A percentile compares a stretch with the other conserved stretches of the same genome.
Conservation (phyloP, 2,113 vertebrate genomes). For the Alligator sinensis region DNA sequence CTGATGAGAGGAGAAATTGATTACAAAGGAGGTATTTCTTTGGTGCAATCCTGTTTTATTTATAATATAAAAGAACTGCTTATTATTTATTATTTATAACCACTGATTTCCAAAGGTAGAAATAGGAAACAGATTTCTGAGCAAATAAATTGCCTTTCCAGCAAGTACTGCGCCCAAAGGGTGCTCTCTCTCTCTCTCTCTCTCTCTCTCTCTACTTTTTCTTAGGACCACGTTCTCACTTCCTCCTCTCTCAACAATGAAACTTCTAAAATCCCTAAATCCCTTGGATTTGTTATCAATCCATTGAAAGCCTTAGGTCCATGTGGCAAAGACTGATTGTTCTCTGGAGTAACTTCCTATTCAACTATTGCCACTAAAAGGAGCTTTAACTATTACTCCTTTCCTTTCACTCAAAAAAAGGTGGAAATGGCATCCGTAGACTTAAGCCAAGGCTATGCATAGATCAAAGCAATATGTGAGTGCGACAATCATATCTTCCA, state of each 20-base stretch:
- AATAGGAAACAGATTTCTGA: neutral
- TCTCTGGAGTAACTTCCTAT: neutral
- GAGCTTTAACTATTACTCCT: conserved; percentile 17
- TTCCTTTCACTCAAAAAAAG: neutral
- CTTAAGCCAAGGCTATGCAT: conserved; percentile 18
- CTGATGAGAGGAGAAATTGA: neutral
- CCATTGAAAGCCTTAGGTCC: neutral
- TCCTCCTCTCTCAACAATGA: neutral
- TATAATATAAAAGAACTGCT: neutral
- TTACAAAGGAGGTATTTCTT: neutral
- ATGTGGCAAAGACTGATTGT: too few relatives aligned
- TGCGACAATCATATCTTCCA: neutral
- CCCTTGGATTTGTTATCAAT: neutral
- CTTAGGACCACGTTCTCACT: neutral
- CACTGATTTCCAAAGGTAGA: neutral
- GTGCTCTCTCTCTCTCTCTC: neutral
- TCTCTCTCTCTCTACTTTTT: neutral
- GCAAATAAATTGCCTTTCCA: neutral
- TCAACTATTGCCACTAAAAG: neutral
- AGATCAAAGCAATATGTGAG: conserved; percentile 3
- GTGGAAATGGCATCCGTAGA: neutral
- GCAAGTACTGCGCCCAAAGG: neutral
- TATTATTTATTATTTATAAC: too few relatives aligned
- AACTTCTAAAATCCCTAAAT: neutral
- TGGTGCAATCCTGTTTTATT: neutral